A percentile compares a stretch with the other conserved stretches of the same genome.
These are phyloP conservation scores for Bos javanicus DNA, from an alignment of 2,113 vertebrate species.

Conservation along the genomic window DNA sequence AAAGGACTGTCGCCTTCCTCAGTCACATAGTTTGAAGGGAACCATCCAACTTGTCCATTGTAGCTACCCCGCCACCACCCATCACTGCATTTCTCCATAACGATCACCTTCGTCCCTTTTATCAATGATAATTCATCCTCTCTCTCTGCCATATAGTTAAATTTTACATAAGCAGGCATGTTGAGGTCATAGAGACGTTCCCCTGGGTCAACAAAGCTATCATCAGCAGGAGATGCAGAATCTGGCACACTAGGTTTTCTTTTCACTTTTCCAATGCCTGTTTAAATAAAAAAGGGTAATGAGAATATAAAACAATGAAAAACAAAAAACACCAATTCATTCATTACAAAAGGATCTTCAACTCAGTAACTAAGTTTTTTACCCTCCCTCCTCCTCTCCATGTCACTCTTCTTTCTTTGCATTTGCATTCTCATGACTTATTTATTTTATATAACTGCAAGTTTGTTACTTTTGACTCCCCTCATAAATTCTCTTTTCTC, in stretches of 20 bases:
- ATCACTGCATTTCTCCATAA: conserved; percentile 96
- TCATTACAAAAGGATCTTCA: conserved; percentile 44
- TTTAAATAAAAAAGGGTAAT: conserved; percentile 25
- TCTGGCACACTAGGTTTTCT: conserved; percentile 88
- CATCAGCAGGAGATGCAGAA: conserved; percentile 87
- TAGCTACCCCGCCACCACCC: conserved; percentile 95
- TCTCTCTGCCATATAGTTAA: conserved; percentile 92
- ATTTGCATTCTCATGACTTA: background rate
- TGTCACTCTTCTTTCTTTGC: background rate
- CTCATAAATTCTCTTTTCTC: conserved; percentile 9
- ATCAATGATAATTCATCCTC: conserved; percentile 92
- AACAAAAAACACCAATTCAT: background rate
- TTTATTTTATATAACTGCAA: background rate
- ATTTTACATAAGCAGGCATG: conserved; percentile 91
- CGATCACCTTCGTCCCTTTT: conserved; percentile 91
- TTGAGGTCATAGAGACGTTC: conserved; percentile 93
- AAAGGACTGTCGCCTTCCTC: conserved; percentile 89
- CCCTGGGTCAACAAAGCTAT: conserved; percentile 84
- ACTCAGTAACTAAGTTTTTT: background rate
- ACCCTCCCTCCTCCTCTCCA: background rate
- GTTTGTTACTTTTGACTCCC: background rate
- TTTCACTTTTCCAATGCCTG: conserved; percentile 93
- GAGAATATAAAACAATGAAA: conserved; percentile 49
- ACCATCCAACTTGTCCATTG: conserved; percentile 90
- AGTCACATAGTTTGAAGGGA: conserved; percentile 94